Evolutionary conservation across 2,797 vertebrate species (phyloP).

Genomic region (Anolis apletophallus): DNA sequence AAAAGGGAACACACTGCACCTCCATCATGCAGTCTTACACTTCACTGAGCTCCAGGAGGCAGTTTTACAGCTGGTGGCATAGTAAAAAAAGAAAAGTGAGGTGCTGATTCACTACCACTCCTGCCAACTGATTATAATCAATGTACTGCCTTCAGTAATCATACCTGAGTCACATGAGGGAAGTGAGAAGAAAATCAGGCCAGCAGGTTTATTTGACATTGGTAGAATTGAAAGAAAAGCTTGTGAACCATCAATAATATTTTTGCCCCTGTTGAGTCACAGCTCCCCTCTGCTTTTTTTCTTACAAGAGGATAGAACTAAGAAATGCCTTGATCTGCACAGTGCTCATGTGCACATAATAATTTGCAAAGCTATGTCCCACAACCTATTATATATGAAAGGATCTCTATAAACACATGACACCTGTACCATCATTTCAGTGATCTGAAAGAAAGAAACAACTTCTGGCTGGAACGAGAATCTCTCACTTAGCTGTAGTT

Average conservation of each 20-base stretch:
- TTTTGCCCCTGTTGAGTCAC: slow-evolving; percentile 16
- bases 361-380: not conserved
- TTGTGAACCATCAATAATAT: slow-evolving; percentile 33
- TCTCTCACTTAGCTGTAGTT: too few relatives aligned
- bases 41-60: not conserved
- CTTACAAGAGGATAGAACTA: not conserved
- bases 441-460: not conserved
- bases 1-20: not conserved
- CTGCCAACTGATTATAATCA: slow-evolving; percentile 30
- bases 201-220: not conserved
- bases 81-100: not conserved
- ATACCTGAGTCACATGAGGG: slow-evolving; percentile 23
- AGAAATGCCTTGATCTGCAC: not conserved
- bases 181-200: slow-evolving; percentile 33
- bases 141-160: slow-evolving; percentile 30
- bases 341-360: not conserved
- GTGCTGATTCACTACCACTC: not conserved
- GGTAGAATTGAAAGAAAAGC: not conserved
- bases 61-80: not conserved
- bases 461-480: too few relatives aligned
- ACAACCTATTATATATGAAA: not conserved
- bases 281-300: not conserved
- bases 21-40: not conserved
- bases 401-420: not conserved
- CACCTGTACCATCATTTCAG: not conserved